Evolutionary conservation across 2,797 vertebrate species (phyloP).

Genomic region (Picus viridis): DNA sequence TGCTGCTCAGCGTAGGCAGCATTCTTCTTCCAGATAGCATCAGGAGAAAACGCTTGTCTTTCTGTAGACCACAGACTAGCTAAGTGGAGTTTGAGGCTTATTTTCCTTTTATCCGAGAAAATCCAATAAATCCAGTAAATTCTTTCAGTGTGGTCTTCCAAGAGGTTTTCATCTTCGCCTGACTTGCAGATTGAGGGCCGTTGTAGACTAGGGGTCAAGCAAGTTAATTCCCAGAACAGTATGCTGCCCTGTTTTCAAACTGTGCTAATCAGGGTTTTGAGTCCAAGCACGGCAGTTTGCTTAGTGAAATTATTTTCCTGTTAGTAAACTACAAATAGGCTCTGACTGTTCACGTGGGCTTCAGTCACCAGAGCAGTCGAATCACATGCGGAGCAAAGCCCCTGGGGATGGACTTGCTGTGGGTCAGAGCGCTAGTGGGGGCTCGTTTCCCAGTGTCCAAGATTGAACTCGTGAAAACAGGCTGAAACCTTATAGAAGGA

Average conservation of each 20-base stretch:
- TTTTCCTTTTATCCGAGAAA: constrained; percentile 69
- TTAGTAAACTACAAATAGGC: constrained; percentile 48
- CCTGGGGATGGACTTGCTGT: accelerated
- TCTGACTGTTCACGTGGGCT: constrained; percentile 5
- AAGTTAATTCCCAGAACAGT: constrained; percentile 68
- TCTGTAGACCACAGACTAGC: constrained; percentile 19
- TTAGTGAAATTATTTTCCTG: constrained; percentile 63
- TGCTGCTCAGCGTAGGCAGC: neutral
- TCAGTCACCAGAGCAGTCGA: neutral
- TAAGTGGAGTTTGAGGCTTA: constrained; percentile 58
- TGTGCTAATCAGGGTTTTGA: constrained; percentile 60
- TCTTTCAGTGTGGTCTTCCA: constrained; percentile 72
- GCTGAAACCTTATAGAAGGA: neutral
- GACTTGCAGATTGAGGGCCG: constrained; percentile 68
- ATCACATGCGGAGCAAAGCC: constrained; percentile 9
- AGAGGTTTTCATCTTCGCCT: constrained; percentile 63
- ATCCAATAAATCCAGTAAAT: constrained; percentile 72
- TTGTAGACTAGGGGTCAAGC: constrained; percentile 55
- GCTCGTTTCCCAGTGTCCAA: neutral
- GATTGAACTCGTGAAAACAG: neutral
- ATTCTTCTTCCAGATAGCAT: neutral
- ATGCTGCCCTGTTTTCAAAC: constrained; percentile 65
- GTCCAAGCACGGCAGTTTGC: constrained; percentile 37
- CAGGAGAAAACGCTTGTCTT: constrained; percentile 4
- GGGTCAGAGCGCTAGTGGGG: neutral